Percentiles rank a stretch among this genome's conserved stretches.
phyloP scores from a whole-genome alignment of 2,888 invertebrate genomes.

The Nomada fabriciana region DNA sequence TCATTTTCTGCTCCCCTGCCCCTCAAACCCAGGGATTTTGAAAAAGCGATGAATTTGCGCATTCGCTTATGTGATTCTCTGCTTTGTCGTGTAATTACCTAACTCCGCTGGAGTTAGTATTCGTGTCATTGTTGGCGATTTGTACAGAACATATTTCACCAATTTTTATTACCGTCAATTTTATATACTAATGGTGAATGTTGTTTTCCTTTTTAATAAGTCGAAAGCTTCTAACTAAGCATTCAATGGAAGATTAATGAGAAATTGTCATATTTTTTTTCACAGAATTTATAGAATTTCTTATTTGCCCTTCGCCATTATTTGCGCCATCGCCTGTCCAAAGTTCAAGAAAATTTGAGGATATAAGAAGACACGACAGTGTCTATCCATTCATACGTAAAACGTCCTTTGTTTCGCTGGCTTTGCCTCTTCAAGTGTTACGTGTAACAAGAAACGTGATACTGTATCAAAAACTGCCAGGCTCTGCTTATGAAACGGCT shows the following conservation, averaged over 20 bases:
- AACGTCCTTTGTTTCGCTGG: not conserved
- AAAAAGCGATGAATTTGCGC: slow-evolving; percentile 44
- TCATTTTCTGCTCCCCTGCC: slow-evolving; percentile 56
- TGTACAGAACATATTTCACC: not conserved
- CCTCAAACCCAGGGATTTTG: slow-evolving; percentile 58
- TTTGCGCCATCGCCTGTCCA: not conserved
- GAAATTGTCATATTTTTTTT: too few species aligned
- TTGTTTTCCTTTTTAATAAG: too few species aligned
- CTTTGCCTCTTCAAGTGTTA: not conserved
- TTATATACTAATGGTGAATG: slow-evolving; percentile 15
- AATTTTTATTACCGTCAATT: too few species aligned
- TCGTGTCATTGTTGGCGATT: not conserved
- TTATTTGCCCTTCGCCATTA: not conserved
- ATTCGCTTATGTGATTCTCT: slow-evolving; percentile 36
- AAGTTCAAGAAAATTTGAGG: not conserved
- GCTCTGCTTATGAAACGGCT: slow-evolving; percentile 3
- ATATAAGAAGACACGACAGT: not conserved
- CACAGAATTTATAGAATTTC: not conserved
- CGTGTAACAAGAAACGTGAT: not conserved
- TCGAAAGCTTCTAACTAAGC: too few species aligned
- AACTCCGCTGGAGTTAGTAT: not conserved
- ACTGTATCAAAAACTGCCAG: slow-evolving; percentile 9
- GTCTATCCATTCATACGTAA: slow-evolving; percentile 9
- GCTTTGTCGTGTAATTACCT: slow-evolving; percentile 54
- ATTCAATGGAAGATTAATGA: too few species aligned